Conservation (phyloP, 2,113 vertebrate genomes). For the Lichenostomus cassidix region DNA sequence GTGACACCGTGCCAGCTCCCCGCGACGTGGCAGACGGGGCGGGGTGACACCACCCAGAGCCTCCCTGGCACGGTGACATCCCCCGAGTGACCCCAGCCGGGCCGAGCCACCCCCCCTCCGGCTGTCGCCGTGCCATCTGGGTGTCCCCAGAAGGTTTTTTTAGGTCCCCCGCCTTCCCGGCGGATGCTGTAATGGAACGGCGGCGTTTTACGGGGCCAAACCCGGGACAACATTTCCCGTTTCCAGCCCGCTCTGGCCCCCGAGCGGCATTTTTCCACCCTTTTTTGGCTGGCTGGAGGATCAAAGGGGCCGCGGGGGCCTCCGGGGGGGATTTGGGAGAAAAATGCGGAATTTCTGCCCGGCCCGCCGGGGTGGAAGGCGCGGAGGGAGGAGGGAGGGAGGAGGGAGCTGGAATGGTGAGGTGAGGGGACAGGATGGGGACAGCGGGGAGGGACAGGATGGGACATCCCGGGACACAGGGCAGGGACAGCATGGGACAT, state of each 20-base stretch:
- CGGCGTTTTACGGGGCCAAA: not conserved
- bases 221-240: not conserved
- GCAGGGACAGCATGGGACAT: too few species aligned
- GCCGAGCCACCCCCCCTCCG: too few species aligned
- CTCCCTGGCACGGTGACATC: not conserved
- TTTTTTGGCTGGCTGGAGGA: not conserved
- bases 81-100: too few species aligned
- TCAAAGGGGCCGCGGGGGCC: not conserved
- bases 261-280: not conserved
- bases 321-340: too few species aligned
- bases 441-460: too few species aligned
- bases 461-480: too few species aligned
- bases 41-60: not conserved
- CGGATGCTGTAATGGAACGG: constrained; percentile 40
- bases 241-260: not conserved
- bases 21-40: not conserved
- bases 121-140: not conserved
- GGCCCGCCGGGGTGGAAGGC: too few species aligned
- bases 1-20: not conserved
- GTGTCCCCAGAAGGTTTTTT: not conserved
- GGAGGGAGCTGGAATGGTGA: too few species aligned
- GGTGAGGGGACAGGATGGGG: too few species aligned
- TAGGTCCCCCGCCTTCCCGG: not conserved
- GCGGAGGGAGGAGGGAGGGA: too few species aligned
- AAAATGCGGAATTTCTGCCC: too few species aligned